Conservation (phyloP, 2,888 invertebrate species). For the Agrochola macilenta region DNA sequence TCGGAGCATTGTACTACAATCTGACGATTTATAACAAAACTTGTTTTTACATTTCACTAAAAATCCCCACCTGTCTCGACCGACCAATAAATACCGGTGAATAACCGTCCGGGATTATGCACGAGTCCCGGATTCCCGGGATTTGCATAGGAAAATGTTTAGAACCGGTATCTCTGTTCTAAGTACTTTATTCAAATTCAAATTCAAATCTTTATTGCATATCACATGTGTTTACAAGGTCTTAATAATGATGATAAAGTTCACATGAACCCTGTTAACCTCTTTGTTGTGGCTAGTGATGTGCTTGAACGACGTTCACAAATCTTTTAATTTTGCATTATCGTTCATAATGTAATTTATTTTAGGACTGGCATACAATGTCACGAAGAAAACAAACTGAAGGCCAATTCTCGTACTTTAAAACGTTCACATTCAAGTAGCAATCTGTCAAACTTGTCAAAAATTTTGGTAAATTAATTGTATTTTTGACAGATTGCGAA, state of each 20-base stretch:
- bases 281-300: slow-evolving; percentile 17
- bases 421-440: too few relatives aligned
- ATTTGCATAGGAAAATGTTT: slow-evolving; percentile 54
- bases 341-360: background rate
- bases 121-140: slow-evolving; percentile 39
- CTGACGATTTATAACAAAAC: slow-evolving; percentile 49
- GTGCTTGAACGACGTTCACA: slow-evolving; percentile 20
- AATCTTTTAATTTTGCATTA: slow-evolving; percentile 4
- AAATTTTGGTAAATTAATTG: too few relatives aligned
- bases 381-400: background rate
- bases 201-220: too few relatives aligned
- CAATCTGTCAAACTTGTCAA: too few relatives aligned
- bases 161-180: slow-evolving; percentile 32
- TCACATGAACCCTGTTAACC: background rate
- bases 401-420: too few relatives aligned
- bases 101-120: slow-evolving; percentile 58
- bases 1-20: slow-evolving; percentile 56
- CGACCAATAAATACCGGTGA: slow-evolving; percentile 54
- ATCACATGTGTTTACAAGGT: too few relatives aligned
- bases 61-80: slow-evolving; percentile 58
- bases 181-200: slow-evolving; percentile 12
- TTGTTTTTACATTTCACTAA: slow-evolving; percentile 50
- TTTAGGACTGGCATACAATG: too few relatives aligned
- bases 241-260: too few relatives aligned
- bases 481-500: too few relatives aligned